These are phyloP conservation scores for Porites rus DNA, from an alignment of 92 coral and sea anemone genomes.

Conservation along the genomic window DNA sequence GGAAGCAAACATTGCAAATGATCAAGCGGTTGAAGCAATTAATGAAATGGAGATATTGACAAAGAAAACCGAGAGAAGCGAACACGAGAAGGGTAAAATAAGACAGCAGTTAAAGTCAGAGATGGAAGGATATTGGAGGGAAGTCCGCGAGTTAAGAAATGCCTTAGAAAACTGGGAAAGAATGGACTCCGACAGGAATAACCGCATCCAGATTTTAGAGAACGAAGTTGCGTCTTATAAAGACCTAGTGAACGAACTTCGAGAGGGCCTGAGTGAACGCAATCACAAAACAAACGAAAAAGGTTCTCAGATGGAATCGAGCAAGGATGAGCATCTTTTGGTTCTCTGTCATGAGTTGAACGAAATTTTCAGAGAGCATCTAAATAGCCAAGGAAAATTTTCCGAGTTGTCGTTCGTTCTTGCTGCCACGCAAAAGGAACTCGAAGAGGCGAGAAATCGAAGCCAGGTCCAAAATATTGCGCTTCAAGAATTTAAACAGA, in stretches of 20 bases:
- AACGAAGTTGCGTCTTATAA: conserved; percentile 33
- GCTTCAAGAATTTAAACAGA: conserved; percentile 74
- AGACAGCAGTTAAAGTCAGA: conserved; percentile 53
- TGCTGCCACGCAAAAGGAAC: conserved; percentile 59
- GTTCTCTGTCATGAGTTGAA: conserved; percentile 65
- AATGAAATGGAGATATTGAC: conserved; percentile 77
- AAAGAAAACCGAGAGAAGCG: conserved; percentile 77
- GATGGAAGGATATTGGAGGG: conserved; percentile 61
- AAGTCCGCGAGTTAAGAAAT: conserved; percentile 60
- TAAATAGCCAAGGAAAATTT: conserved; percentile 64
- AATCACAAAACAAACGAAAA: neutral
- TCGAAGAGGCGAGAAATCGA: conserved; percentile 67
- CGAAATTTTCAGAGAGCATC: conserved; percentile 70
- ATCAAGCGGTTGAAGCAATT: conserved; percentile 64
- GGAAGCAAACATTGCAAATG: conserved; percentile 58
- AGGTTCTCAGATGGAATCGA: neutral
- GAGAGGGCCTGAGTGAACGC: conserved; percentile 9
- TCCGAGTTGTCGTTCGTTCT: conserved; percentile 49
- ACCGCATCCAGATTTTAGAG: conserved; percentile 45
- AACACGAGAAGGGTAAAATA: conserved; percentile 46
- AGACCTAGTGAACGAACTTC: conserved; percentile 27
- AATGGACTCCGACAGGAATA: conserved; percentile 33
- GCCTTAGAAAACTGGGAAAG: conserved; percentile 48
- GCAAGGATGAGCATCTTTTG: conserved; percentile 51
- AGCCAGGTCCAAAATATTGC: conserved; percentile 66